Base-by-base conservation (phyloP, 2,888 invertebrate species). In the Autographa gamma region DNA sequence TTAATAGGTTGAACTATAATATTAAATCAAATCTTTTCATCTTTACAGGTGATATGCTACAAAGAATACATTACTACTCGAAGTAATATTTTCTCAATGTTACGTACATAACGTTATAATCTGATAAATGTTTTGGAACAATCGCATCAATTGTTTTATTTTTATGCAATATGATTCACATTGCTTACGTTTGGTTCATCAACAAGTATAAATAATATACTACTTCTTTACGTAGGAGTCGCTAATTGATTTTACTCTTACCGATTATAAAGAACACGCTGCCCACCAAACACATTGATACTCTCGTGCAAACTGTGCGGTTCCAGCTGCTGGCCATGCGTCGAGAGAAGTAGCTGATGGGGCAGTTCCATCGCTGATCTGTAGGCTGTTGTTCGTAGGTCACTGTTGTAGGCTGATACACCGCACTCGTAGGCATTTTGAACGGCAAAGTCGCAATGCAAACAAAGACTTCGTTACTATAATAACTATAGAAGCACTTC, bases 371-470 rank as follows among this genome's bases (percentile, higher is more conserved):
- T 89, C 96, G 89, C 91, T 96, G 96, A 72, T 96, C 96, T 63
- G 88, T 91, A n/a, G 95, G 95, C 83, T 96, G 96, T 81, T 96
- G 96, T 90, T 97, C 97, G 89, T 97, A 97, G 68, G 97, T 97
- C 79, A 97, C 97, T 80, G 97, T 97, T 75, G 97, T 97, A 18
- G 97, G 97, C 90, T 97, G 97, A 93, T 97, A 97, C 62, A 97
- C 97, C 73, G 97, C 97, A 89, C 97, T 97, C 69, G 96, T 96
- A 81, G 97, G 97, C 97, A 97, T 97, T 90, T 92, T 96, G 85
- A 87, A 77, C 66, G 77, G 67, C 65, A 70, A 83, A 74, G 84
- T 80, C 77, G 83, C 82, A 76, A 80, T 63, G 38, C 77, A 78
- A 84, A 86, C 81, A 80, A 81, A 82, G 71, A 76, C 67, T 64